Evolutionary conservation across 2,113 vertebrate species (phyloP).

Genomic region (Verasper variegatus): DNA sequence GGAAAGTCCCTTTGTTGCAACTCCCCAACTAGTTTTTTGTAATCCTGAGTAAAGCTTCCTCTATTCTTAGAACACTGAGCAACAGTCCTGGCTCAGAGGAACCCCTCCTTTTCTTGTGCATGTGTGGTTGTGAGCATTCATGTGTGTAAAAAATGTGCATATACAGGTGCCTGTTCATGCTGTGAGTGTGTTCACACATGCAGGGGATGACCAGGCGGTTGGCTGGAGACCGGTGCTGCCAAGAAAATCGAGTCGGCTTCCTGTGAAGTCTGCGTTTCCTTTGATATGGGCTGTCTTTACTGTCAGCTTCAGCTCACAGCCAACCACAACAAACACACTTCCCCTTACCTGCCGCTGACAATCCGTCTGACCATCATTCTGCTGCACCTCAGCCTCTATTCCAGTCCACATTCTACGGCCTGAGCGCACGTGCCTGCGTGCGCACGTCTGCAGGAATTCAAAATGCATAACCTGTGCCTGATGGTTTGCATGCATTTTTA

Average conservation of each 20-base stretch:
- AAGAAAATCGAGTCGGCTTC: constrained; percentile 56
- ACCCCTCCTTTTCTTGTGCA: constrained; percentile 15
- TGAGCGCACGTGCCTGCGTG: not conserved
- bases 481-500: constrained; percentile 2
- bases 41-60: constrained; percentile 54
- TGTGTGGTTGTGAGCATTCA: not conserved
- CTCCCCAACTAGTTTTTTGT: constrained; percentile 2
- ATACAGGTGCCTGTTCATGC: not conserved
- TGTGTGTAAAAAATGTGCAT: not conserved
- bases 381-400: not conserved
- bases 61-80: constrained; percentile 64
- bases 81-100: not conserved
- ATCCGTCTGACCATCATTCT: constrained; percentile 47
- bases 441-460: not conserved
- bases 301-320: constrained; percentile 51
- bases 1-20: constrained; percentile 64
- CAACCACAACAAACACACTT: constrained; percentile 51
- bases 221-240: constrained; percentile 34
- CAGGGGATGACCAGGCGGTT: constrained; percentile 32
- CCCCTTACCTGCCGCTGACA: constrained; percentile 41
- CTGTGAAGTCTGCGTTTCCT: constrained; percentile 53
- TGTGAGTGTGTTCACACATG: not conserved
- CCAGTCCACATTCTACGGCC: not conserved
- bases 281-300: constrained; percentile 70
- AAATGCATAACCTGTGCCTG: not conserved